Evolutionary conservation across 2,113 vertebrate species (phyloP).

Genomic region (Alligator mississippiensis): DNA sequence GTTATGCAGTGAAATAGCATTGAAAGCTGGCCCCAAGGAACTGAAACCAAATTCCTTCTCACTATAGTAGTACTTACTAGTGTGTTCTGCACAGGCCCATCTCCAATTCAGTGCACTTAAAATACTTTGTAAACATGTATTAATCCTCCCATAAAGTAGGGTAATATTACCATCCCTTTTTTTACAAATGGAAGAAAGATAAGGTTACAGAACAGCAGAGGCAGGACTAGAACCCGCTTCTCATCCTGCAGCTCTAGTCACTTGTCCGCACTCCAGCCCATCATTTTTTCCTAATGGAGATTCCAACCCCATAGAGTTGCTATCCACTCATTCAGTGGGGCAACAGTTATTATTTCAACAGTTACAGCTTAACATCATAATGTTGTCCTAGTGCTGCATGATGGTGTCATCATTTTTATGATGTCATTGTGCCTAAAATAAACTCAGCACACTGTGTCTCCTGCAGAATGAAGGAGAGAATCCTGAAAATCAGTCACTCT

Average conservation of each 20-base stretch:
- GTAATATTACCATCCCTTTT: constrained; percentile 45
- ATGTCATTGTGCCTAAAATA: constrained; percentile 54
- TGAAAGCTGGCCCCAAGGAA: not conserved
- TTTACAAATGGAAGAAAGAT: constrained; percentile 61
- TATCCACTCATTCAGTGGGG: constrained; percentile 40
- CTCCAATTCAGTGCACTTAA: not conserved
- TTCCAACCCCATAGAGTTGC: not conserved
- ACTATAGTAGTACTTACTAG: no score
- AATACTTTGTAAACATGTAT: constrained; percentile 54
- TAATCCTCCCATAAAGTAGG: constrained; percentile 32
- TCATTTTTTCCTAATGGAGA: not conserved
- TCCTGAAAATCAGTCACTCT: not conserved
- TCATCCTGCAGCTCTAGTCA: constrained; percentile 45
- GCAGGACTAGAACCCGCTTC: constrained; percentile 49
- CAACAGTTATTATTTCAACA: not conserved
- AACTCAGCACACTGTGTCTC: not conserved
- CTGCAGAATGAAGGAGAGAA: constrained; percentile 24
- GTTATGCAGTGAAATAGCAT: not conserved
- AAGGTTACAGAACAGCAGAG: not conserved
- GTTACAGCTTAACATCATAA: constrained; percentile 64
- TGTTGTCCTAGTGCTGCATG: not conserved
- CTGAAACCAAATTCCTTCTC: no score
- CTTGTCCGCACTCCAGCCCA: constrained; percentile 9
- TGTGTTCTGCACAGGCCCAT: not conserved
- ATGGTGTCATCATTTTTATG: constrained; percentile 56